A percentile compares a stretch with the other conserved stretches of the same genome.
Conservation (phyloP, 2,113 vertebrate genomes). For the Oreochromis tanganicae region DNA sequence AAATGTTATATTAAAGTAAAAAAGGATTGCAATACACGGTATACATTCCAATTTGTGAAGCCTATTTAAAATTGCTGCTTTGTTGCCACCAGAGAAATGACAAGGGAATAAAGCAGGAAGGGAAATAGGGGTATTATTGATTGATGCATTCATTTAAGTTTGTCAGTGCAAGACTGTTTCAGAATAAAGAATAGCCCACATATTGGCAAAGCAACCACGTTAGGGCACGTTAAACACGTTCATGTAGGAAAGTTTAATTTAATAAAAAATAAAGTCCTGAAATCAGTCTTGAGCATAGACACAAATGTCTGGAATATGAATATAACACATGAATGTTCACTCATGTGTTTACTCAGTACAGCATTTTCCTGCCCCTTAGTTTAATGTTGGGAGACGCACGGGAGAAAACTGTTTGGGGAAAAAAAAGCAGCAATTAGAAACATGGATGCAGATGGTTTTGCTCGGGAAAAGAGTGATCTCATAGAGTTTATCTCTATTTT, state of each 20-base stretch:
- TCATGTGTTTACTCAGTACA: not conserved
- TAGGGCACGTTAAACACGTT: not conserved
- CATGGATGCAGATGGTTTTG: conserved; percentile 13
- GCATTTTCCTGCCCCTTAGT: not conserved
- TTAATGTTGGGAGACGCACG: not conserved
- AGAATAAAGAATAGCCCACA: not conserved
- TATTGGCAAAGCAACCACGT: not conserved
- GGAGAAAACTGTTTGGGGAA: not conserved
- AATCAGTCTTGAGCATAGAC: not conserved
- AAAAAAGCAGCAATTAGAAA: conserved; percentile 8
- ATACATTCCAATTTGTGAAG: not conserved
- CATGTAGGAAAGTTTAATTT: not conserved
- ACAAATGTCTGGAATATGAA: not conserved
- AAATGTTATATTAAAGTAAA: not conserved
- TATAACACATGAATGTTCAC: not conserved
- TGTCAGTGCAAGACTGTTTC: not conserved
- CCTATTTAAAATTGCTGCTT: conserved; percentile 1
- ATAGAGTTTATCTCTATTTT: conserved; percentile 20
- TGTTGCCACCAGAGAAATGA: not conserved
- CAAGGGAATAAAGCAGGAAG: not conserved
- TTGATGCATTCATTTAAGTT: conserved; percentile 23
- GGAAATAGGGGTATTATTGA: not conserved
- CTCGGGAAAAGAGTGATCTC: not conserved
- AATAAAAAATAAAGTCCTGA: not conserved
- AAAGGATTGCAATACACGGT: not conserved